These are phyloP conservation scores for Mactromeris polynyma DNA, from an alignment of 2,888 invertebrate species.

Conservation along the genomic window DNA sequence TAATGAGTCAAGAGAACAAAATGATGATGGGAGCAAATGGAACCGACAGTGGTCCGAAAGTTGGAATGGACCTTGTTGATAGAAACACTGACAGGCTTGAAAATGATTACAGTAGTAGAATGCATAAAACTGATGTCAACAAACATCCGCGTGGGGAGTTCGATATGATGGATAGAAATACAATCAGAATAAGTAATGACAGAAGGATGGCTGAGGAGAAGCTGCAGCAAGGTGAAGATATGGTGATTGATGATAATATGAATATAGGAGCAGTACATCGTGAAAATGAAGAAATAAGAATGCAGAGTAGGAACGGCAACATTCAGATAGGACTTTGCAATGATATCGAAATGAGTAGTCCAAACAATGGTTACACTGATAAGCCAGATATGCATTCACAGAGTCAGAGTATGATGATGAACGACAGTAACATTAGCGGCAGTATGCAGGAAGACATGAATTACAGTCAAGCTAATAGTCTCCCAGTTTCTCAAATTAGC, in stretches of 20 bases:
- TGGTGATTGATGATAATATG: conserved; percentile 56
- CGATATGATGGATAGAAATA: conserved; percentile 53
- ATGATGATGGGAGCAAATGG: conserved; percentile 41
- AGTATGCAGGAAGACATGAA: conserved; percentile 46
- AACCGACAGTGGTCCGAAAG: conserved; percentile 4
- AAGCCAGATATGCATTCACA: conserved; percentile 48
- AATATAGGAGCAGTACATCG: conserved; percentile 42
- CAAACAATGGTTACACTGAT: conserved; percentile 49
- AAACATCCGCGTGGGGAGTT: conserved; percentile 34
- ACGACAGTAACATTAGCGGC: conserved; percentile 27
- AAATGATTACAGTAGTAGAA: conserved; percentile 26
- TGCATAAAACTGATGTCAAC: conserved; percentile 40
- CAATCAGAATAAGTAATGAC: conserved; percentile 41
- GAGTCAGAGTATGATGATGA: conserved; percentile 40
- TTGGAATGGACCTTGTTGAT: conserved; percentile 53
- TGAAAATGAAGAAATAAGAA: conserved; percentile 40
- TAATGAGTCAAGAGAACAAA: conserved; percentile 41
- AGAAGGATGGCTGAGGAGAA: conserved; percentile 44
- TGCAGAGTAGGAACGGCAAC: conserved; percentile 54
- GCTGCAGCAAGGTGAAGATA: conserved; percentile 45
- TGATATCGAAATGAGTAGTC: conserved; percentile 48
- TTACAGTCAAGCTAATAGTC: conserved; percentile 32
- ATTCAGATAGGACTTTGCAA: conserved; percentile 56
- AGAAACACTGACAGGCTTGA: conserved; percentile 31
- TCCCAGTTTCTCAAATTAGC: conserved; percentile 32